A percentile compares a stretch with the other conserved stretches of the same genome.
Evolutionary conservation across 2,888 invertebrate genomes (phyloP).

Genomic region (Callosobruchus maculatus): DNA sequence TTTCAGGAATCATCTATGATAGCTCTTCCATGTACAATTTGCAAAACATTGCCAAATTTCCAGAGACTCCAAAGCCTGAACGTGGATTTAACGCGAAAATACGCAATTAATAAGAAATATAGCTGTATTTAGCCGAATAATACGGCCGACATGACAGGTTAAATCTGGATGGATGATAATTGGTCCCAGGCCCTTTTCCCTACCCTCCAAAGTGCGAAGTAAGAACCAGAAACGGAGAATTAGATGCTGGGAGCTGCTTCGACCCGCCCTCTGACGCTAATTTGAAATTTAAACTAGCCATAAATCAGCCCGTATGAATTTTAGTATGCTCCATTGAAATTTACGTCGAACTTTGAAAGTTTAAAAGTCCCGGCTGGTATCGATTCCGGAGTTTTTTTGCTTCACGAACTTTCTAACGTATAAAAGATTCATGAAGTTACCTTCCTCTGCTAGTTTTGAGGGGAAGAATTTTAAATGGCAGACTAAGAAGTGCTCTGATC

Average conservation of each 20-base stretch:
- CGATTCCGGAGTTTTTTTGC: conserved; percentile 20
- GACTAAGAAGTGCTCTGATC: too few relatives aligned
- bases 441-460: conserved; percentile 7
- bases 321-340: conserved; percentile 35
- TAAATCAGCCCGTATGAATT: conserved; percentile 46
- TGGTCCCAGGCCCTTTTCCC: conserved; percentile 24
- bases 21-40: too few relatives aligned
- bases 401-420: conserved; percentile 21
- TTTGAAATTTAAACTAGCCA: conserved; percentile 46
- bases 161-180: conserved; percentile 40
- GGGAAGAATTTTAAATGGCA: not conserved
- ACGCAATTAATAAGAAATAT: not conserved
- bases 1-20: too few relatives aligned
- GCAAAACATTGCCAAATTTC: too few relatives aligned
- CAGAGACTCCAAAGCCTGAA: too few relatives aligned
- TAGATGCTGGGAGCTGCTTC: conserved; percentile 41
- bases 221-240: conserved; percentile 40
- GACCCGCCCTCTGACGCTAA: conserved; percentile 42
- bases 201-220: conserved; percentile 35
- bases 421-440: conserved; percentile 27
- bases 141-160: conserved; percentile 26
- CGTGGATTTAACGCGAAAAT: not conserved
- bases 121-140: conserved; percentile 6
- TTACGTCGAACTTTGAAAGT: conserved; percentile 28
- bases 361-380: conserved; percentile 28